These are phyloP conservation scores for Sander lucioperca DNA, from an alignment of 2,113 vertebrate species.

Conservation along the genomic window DNA sequence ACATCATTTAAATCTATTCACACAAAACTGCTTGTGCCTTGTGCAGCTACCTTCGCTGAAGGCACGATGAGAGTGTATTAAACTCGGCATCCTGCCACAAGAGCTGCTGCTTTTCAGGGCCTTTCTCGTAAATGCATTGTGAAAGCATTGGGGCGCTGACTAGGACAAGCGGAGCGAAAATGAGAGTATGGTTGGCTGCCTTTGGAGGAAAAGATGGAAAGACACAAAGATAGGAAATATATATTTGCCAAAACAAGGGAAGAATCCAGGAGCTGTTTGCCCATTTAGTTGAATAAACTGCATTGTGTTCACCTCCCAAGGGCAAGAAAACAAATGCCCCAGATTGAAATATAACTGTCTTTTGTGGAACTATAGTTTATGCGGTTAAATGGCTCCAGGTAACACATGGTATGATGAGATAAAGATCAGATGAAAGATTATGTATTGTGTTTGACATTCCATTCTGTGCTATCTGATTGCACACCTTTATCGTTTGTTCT, in stretches of 20 bases:
- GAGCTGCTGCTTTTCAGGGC: constrained; percentile 41
- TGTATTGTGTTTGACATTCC: constrained; percentile 44
- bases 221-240: constrained; percentile 56
- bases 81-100: constrained; percentile 49
- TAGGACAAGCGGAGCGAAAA: constrained; percentile 29
- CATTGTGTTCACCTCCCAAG: constrained; percentile 15
- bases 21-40: constrained; percentile 11
- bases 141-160: constrained; percentile 59
- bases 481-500: constrained; percentile 33
- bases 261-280: constrained; percentile 29
- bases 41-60: constrained; percentile 29
- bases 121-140: constrained; percentile 56
- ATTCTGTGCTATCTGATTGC: constrained; percentile 36
- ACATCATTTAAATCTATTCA: constrained; percentile 28
- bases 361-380: constrained; percentile 16
- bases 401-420: constrained; percentile 27
- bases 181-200: constrained; percentile 28
- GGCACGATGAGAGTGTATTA: constrained; percentile 25
- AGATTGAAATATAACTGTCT: neutral
- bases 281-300: constrained; percentile 6
- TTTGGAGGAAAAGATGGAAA: constrained; percentile 50
- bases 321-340: constrained; percentile 26
- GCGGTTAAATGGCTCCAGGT: neutral
- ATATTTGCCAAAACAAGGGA: constrained; percentile 30
- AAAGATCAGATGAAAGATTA: constrained; percentile 32